Base-by-base conservation (phyloP, 2,113 vertebrate species). In the Takifugu bimaculatus region DNA sequence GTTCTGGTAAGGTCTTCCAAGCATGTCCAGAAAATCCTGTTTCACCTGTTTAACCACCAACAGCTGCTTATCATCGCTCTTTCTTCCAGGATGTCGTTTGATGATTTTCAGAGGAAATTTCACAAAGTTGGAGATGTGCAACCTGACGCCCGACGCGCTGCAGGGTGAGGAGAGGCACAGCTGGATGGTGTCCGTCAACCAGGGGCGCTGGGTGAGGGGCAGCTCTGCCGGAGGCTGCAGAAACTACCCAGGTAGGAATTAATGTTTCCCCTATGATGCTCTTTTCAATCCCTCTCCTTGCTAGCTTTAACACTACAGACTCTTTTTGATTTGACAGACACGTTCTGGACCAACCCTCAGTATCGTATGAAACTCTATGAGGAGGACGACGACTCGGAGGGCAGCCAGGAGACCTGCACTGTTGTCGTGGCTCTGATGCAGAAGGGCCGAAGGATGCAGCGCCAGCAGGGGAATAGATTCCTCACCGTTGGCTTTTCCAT, bases 261-360 rank as follows among this genome's bases (percentile, higher is more conserved):
- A n/a, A n/a, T 5, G 5, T 48, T 4, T n/a, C n/a, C 4, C 13
- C 10, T n/a, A 3, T 14, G 14, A 3, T 26, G 11, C 4, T 6
- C 32, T 29, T 50, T 43, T 26, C 13, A 45, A 15, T 32, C 14
- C 27, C 2, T 3, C 35, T 39, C 7, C 7, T 35, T 35, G 32
- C 32, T 35, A 35, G 9, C 11, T 39, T 6, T 39, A 9, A 11
- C 7, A 39, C 35, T 39, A 7, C 11, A 39, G 11, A 39, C 35
- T 39, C 7, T 39, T 29, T 15, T 60, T 25, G 49, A 4, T 63
- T 49, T 58, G 52, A 35, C 87, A 99, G 97, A 96, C 26, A 98
- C 97, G 0, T 98, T 94, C 90, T 99, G 97, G 97, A 99, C 96
- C 43, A 99, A 98, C 84, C 97, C 96, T 4, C 97, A 99, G 88